Evolutionary conservation across 2,888 invertebrate genomes (phyloP), one percentile per base, ranked within the genome.

Genomic region (Gryllus longicercus): DNA sequence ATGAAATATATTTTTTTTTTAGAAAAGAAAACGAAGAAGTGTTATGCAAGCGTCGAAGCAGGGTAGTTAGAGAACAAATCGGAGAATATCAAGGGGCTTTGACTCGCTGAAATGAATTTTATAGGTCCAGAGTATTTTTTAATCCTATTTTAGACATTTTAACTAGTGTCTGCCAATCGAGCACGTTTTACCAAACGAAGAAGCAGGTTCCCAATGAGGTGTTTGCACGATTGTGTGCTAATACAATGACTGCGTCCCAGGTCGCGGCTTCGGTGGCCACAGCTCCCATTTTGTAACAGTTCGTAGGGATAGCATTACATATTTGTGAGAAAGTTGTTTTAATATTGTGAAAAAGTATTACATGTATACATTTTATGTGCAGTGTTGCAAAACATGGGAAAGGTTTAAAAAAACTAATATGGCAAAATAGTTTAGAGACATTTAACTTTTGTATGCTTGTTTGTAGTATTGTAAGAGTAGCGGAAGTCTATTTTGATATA

Each of bases 301-400:
- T 14, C 63, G 63, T 63, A 63, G 63, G 63, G n/a, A 63, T 63
- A 63, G 63, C n/a, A 18, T 18, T 63, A 63, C 63, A 63, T 63
- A 63, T 63, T 63, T 63, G 63, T 63, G 63, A 63, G 38, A 63
- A n/a, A 63, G 63, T 63, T 63, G 63, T 63, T 63, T 63, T 63
- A 14, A 63, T 63, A 63, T 63, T 18, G 14, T 14, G n/a, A 63
- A 63, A n/a, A 63, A 63, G 63, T 63, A 63, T 63, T 63, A 63
- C n/a, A 63, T 63, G 63, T 63, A 63, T 63, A 63, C 63, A 63
- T 63, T 63, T 63, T 63, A 63, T 63, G 63, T 63, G 63, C 63
- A 63, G 63, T 63, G 63, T 63, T 63, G 63, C 63, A 63, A 63
- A 63, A 63, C 16, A 38, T 38, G 16, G 63, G n/a, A 18, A 14